Percentiles rank a stretch among this genome's conserved stretches.
Evolutionary conservation across 92 coral and sea anemone species (phyloP).

Genomic region (Epizoanthus ramosus): DNA sequence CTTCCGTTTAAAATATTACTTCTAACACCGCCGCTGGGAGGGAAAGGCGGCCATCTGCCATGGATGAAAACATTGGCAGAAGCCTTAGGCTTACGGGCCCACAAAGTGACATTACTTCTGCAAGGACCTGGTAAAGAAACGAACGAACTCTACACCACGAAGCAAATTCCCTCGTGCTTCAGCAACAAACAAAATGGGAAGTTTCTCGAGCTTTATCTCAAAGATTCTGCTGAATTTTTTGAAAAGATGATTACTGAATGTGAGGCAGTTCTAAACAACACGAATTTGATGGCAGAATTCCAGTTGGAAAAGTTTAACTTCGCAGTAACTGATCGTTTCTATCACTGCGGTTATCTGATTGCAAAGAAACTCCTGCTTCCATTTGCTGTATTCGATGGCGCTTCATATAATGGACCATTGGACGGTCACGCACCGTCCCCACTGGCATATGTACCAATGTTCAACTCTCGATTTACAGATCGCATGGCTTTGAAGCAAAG

Average conservation of each 20-base stretch:
- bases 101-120: constrained; percentile 12
- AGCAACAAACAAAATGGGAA: constrained; percentile 15
- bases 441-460: constrained; percentile 38
- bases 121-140: constrained; percentile 15
- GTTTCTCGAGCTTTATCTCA: constrained; percentile 29
- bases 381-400: constrained; percentile 41
- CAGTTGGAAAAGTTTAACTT: constrained; percentile 15
- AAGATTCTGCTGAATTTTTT: constrained; percentile 8
- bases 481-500: constrained; percentile 20
- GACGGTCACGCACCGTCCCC: constrained; percentile 38
- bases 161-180: constrained; percentile 28
- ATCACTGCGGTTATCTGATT: constrained; percentile 27
- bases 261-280: not conserved
- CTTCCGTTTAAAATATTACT: constrained; percentile 16
- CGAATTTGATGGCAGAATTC: not conserved
- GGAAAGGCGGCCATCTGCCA: constrained; percentile 36
- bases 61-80: constrained; percentile 30
- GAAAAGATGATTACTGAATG: constrained; percentile 36
- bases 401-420: constrained; percentile 23
- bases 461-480: constrained; percentile 38
- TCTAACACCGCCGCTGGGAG: constrained; percentile 33
- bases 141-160: constrained; percentile 2
- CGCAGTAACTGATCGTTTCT: constrained; percentile 36
- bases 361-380: constrained; percentile 23
- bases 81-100: constrained; percentile 14